phyloP scores from a whole-genome alignment of 1,140 invertebrate genomes.

The Anoplolepis gracilipes region DNA sequence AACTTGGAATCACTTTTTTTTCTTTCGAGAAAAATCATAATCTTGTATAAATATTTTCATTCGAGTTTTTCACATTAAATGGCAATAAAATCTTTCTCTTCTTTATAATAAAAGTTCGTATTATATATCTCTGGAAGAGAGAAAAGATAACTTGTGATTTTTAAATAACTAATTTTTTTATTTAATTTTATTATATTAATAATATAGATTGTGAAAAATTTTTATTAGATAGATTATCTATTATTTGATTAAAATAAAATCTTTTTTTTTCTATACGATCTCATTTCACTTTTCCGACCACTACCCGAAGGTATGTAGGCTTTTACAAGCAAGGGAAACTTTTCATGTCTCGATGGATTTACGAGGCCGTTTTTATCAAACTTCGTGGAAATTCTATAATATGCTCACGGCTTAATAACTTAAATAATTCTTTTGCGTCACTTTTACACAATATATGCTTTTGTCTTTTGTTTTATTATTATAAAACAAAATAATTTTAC shows the following conservation, averaged over 20 bases:
- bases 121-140: neutral
- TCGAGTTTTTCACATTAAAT: neutral
- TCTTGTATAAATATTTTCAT: neutral
- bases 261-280: neutral
- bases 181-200: neutral
- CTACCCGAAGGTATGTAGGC: neutral
- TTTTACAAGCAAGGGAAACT: conserved; percentile 22
- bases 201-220: neutral
- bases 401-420: neutral
- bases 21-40: neutral
- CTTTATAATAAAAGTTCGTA: neutral
- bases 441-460: neutral
- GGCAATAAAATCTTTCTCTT: conserved; percentile 1
- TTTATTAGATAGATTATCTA: neutral
- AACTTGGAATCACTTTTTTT: neutral
- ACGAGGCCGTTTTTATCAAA: neutral
- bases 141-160: neutral
- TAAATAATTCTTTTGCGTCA: conserved; percentile 1
- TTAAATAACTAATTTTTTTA: neutral
- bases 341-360: neutral
- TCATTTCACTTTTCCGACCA: neutral
- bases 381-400: neutral
- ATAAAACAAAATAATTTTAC: neutral
- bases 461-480: neutral
- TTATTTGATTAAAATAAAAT: conserved; percentile 9